phyloP scores from a whole-genome alignment of 2,888 invertebrate species.

The Melolontha melolontha region DNA sequence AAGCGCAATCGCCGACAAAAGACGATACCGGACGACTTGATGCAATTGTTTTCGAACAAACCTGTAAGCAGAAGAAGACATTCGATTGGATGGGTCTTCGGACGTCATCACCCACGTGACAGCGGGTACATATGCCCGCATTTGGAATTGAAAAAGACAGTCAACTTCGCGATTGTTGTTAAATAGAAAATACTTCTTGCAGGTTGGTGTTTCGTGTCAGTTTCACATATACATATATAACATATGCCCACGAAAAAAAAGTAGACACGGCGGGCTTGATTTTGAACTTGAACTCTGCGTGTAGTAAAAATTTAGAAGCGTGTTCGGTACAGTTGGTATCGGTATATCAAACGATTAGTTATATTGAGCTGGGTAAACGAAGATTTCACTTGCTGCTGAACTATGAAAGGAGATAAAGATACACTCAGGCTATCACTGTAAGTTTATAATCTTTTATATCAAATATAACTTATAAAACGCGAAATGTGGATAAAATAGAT shows the following conservation, averaged over 20 bases:
- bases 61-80: not conserved
- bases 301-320: too few relatives aligned
- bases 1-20: not conserved
- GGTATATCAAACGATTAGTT: too few relatives aligned
- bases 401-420: constrained; percentile 35
- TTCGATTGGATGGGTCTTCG: constrained; percentile 6
- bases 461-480: not conserved
- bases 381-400: not conserved
- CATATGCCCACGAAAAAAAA: too few relatives aligned
- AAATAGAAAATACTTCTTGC: constrained; percentile 31
- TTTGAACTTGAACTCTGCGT: too few relatives aligned
- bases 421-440: constrained; percentile 33
- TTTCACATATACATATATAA: not conserved
- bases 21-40: constrained; percentile 10
- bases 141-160: constrained; percentile 33
- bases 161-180: constrained; percentile 8
- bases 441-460: constrained; percentile 16
- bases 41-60: constrained; percentile 2
- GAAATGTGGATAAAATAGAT: constrained; percentile 4
- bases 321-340: too few relatives aligned
- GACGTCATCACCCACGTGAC: constrained; percentile 24
- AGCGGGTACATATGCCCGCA: not conserved
- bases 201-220: not conserved
- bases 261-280: too few relatives aligned
- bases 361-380: too few relatives aligned